Percentiles rank a stretch among this genome's conserved stretches.
These are phyloP conservation scores for Dendrocincla fuliginosa DNA, from an alignment of 2,797 vertebrate genomes.

Conservation along the genomic window DNA sequence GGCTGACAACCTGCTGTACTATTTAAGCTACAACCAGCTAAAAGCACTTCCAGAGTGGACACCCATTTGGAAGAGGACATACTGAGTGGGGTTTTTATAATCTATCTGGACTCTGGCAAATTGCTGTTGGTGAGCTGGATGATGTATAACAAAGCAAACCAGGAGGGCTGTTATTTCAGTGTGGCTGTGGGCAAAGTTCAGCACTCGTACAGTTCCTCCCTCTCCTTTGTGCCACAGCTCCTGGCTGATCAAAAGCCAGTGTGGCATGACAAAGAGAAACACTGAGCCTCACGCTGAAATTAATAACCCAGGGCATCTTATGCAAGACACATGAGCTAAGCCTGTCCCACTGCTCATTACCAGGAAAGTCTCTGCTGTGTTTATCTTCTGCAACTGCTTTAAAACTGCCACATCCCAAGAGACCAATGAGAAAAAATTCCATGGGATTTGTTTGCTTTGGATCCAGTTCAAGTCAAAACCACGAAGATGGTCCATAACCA, in stretches of 20 bases:
- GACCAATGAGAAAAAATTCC: not conserved
- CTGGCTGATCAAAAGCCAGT: not conserved
- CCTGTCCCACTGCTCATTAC: not conserved
- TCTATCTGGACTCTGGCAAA: not conserved
- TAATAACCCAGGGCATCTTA: not conserved
- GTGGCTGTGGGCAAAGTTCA: not conserved
- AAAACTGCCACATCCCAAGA: not conserved
- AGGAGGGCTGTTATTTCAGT: not conserved
- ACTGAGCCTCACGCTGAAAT: not conserved
- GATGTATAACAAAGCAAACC: not conserved
- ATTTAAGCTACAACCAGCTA: not conserved
- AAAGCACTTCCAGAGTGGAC: not conserved
- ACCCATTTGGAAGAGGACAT: not conserved
- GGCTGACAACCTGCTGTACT: not conserved
- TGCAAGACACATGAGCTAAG: not conserved
- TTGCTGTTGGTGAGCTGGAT: not conserved
- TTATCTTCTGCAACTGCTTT: constrained; percentile 8
- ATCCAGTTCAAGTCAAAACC: not conserved
- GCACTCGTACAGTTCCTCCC: not conserved
- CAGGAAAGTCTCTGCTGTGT: not conserved
- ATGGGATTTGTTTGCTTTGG: constrained; percentile 5
- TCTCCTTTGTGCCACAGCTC: not conserved
- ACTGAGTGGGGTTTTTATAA: not conserved
- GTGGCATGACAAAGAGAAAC: not conserved
- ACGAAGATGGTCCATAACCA: not conserved